phyloP scores from a whole-genome alignment of 2,113 vertebrate species.

The Elachura formosa region DNA sequence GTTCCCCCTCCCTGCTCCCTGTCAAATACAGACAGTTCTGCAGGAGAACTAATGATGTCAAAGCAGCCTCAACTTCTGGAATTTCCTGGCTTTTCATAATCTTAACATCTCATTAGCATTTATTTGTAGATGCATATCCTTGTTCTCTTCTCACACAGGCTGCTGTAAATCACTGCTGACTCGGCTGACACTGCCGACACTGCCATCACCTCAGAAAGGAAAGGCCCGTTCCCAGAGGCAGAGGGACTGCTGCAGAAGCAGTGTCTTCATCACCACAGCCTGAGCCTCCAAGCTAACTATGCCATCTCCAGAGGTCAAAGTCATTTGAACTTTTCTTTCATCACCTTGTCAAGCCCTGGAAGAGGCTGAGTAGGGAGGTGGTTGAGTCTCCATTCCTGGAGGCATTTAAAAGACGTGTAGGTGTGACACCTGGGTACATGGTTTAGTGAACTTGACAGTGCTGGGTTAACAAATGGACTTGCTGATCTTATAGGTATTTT shows the following conservation, averaged over 20 bases:
- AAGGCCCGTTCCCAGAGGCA: not conserved
- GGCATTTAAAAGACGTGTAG: not conserved
- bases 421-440: not conserved
- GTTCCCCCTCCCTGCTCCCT: not conserved
- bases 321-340: not conserved
- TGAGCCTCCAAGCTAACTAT: not conserved
- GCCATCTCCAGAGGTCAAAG: not conserved
- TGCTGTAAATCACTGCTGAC: not conserved
- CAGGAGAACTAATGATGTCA: not conserved
- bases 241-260: not conserved
- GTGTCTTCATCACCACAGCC: not conserved
- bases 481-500: not conserved
- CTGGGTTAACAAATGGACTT: not conserved
- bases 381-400: not conserved
- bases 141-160: slow-evolving; percentile 3
- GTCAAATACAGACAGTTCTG: rapidly evolving
- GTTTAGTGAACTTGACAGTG: not conserved
- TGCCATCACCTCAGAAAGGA: not conserved
- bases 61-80: slow-evolving; percentile 25
- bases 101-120: slow-evolving; percentile 22
- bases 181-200: not conserved
- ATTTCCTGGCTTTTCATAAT: slow-evolving; percentile 55
- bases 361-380: not conserved
- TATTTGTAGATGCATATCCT: slow-evolving; percentile 43
- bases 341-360: not conserved